Base-by-base conservation (phyloP, 2,113 vertebrate species). In the Labrus mixtus region DNA sequence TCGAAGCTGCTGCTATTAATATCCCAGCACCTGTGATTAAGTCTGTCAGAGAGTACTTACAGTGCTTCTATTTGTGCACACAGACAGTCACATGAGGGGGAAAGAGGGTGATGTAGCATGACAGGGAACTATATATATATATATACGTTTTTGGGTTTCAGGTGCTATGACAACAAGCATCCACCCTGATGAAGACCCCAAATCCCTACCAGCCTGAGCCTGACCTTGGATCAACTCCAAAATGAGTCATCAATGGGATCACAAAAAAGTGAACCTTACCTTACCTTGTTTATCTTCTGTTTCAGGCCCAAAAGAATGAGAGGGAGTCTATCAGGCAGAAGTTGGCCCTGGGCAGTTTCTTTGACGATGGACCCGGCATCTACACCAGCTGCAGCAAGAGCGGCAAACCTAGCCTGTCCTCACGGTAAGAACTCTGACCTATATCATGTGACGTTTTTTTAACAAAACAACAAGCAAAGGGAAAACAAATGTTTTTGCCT, bases 221-320 rank as follows among this genome's bases (percentile, higher is more conserved):
- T 50, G 23, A 68, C 65, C 50, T 63, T n/a, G 53, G 39, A 15
- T 29, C 53, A 15, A 48, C 16, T 46, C 17, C 8, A 67, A 10
- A 25, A 33, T 33, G 29, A 17, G 4, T 65, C 9, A 48, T 57
- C 7, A 29, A 16, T 51, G 68, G 46, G 8, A 16, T 64, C n/a
- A 46, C 10, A 10, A 45, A 22, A 53, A 48, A 48, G 1, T 23
- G 55, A 63, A 41, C 8, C 39, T 41, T 41, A 41, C 50, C 13
- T 4, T 16, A 22, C 33, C 15, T 1, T 70, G 19, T 78, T 57
- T 0, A 45, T 77, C 36, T 89, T 12, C 3, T 76, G 23, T 79
- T 82, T n/a, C 93, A 99, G 98, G 98, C 98, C 92, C 98, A 99
- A 92, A 99, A 99, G 94, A 99, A 98, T 96, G 98, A 99, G 92